Conservation (phyloP, 2,888 invertebrate species). For the Tolmerus cingulatus region DNA sequence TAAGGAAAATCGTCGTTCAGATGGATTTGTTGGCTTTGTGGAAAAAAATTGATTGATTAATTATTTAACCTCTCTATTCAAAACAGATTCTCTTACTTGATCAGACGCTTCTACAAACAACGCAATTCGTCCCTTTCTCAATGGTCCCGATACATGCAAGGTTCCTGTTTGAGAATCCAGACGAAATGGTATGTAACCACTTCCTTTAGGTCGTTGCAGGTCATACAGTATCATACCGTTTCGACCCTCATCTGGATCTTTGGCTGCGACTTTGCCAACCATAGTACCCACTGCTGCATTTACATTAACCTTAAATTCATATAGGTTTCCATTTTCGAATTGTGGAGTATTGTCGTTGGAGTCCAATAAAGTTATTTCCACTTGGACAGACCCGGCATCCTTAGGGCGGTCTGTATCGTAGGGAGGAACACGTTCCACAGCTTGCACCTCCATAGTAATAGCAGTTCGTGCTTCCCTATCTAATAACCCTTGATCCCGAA, state of each 20-base stretch:
- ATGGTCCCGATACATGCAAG: slow-evolving; percentile 70
- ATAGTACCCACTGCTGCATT: slow-evolving; percentile 74
- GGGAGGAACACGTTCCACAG: slow-evolving; percentile 77
- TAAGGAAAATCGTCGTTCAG: slow-evolving; percentile 80
- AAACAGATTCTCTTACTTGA: slow-evolving; percentile 56
- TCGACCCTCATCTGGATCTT: slow-evolving; percentile 75
- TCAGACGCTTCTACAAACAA: slow-evolving; percentile 86
- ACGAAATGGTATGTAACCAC: slow-evolving; percentile 74
- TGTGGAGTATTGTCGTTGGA: slow-evolving; percentile 92
- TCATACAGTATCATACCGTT: slow-evolving; percentile 81
- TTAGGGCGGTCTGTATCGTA: slow-evolving; percentile 59
- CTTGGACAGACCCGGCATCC: slow-evolving; percentile 70
- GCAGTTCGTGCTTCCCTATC: slow-evolving; percentile 81
- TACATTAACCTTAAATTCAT: slow-evolving; percentile 77
- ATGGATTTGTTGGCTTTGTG: slow-evolving; percentile 77
- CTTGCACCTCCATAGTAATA: slow-evolving; percentile 78
- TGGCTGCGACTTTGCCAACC: slow-evolving; percentile 80
- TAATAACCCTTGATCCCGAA: slow-evolving; percentile 75
- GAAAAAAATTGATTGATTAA: not conserved
- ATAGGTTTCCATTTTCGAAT: slow-evolving; percentile 83
- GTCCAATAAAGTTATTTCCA: slow-evolving; percentile 84
- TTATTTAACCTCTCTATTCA: not conserved
- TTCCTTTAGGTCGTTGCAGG: slow-evolving; percentile 73
- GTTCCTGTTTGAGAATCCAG: slow-evolving; percentile 76
- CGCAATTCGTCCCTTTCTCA: slow-evolving; percentile 77